Base-by-base conservation (phyloP, 2,797 vertebrate species). In the Takifugu rubripes region DNA sequence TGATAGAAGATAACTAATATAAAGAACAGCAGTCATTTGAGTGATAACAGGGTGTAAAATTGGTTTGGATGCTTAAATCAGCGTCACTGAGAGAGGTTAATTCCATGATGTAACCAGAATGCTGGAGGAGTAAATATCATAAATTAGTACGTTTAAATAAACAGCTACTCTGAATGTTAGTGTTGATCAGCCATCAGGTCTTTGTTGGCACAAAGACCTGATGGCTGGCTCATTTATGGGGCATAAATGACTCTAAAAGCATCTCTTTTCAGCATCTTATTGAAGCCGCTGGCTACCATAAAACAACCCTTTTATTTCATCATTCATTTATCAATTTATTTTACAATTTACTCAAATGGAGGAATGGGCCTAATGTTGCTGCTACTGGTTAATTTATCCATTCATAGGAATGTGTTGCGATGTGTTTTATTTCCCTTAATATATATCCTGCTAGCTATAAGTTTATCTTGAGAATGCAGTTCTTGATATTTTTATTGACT, bases 161-260 rank as follows among this genome's bases (percentile, higher is more conserved):
- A 26, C 24, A 2, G 5, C 21, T 5, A 5, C 21, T 25, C 21
- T 25, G 11, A 48, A 25, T 14, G 33, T 8, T 8, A 11, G 33
- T n/a, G 27, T 44, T 44, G 52, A 61, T 65, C 21, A 21, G 21
- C 21, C 21, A 21, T 21, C 21, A 21, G 21, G 1, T 21, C 21
- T 21, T 21, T 21, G 21, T 21, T 21, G 55, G 54, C 56, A 33
- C 6, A 62, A 61, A 62, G 40, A 73, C 60, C 65, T 67, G 57
- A 70, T 80, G 63, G 73, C 55, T 51, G 63, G 61, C 50, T 80
- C 59, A 73, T 76, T 57, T 57, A 53, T 49, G 50, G 59, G 61
- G 59, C 56, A 72, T 56, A 77, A 78, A 75, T 65, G 16, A 61
- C 46, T 43, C 69, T 25, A 36, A 52, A 33, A 15, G 52, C 56